Percentiles rank a stretch among this genome's conserved stretches.
Evolutionary conservation across 2,888 invertebrate species (phyloP).

Genomic region (Caenorhabditis sulstoni): DNA sequence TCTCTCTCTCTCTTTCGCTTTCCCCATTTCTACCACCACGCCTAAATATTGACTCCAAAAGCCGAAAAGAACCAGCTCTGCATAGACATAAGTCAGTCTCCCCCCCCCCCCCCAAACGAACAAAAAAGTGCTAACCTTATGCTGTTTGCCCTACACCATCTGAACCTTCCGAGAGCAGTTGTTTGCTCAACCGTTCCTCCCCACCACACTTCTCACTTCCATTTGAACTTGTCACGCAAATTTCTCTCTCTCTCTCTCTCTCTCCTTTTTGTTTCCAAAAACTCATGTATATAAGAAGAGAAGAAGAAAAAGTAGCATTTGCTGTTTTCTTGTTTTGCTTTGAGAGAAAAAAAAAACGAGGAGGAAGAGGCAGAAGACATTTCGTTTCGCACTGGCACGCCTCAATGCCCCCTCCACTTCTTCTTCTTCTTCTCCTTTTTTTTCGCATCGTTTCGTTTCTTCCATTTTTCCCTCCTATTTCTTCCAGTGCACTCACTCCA

Average conservation of each 20-base stretch:
- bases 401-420: slow-evolving; percentile 46
- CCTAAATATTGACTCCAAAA: slow-evolving; percentile 4
- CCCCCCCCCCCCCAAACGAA: not conserved
- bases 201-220: too few relatives aligned
- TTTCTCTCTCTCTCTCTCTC: slow-evolving; percentile 8
- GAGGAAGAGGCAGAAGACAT: slow-evolving; percentile 31
- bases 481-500: too few relatives aligned
- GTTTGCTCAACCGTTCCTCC: slow-evolving; percentile 5
- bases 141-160: slow-evolving; percentile 38
- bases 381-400: slow-evolving; percentile 20
- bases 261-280: slow-evolving; percentile 11
- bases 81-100: not conserved
- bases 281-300: slow-evolving; percentile 14
- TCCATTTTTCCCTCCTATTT: slow-evolving; percentile 26
- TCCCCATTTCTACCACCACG: too few relatives aligned
- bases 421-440: too few relatives aligned
- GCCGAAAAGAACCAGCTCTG: slow-evolving; percentile 27
- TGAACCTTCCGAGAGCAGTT: too few relatives aligned
- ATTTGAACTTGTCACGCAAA: not conserved
- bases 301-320: slow-evolving; percentile 42
- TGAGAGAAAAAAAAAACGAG: slow-evolving; percentile 23
- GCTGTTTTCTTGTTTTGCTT: slow-evolving; percentile 40
- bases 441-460: slow-evolving; percentile 20
- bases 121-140: slow-evolving; percentile 47
- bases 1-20: slow-evolving; percentile 16